phyloP scores from a whole-genome alignment of 2,113 vertebrate genomes.

The Vombatus ursinus region DNA sequence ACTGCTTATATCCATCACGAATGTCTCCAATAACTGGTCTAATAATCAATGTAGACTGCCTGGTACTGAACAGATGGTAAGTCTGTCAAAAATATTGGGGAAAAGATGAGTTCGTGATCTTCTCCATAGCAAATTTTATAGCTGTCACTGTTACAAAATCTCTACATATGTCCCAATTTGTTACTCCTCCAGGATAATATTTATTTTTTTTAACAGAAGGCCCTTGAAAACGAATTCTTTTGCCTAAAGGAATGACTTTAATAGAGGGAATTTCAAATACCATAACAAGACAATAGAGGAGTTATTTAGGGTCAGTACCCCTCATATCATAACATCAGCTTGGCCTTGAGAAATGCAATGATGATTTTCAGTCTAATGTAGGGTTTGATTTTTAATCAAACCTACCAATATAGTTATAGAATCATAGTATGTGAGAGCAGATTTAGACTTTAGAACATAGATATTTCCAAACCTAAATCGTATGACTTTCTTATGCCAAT shows the following conservation, averaged over 20 bases:
- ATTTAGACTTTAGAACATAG: not conserved
- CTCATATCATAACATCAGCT: not conserved
- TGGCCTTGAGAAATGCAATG: not conserved
- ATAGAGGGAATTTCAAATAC: not conserved
- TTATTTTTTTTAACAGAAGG: not conserved
- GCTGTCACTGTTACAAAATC: not conserved
- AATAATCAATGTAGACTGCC: not conserved
- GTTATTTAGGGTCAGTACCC: not conserved
- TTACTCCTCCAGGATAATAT: not conserved
- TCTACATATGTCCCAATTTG: not conserved
- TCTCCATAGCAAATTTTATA: not conserved
- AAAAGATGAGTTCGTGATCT: not conserved
- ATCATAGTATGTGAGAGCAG: not conserved
- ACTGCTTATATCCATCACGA: not conserved
- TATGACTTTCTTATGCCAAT: not conserved
- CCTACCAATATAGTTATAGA: not conserved
- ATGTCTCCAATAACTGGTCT: not conserved
- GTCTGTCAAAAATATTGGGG: not conserved
- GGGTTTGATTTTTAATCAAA: not conserved
- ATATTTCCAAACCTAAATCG: not conserved
- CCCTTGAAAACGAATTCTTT: not conserved
- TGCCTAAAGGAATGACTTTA: not conserved
- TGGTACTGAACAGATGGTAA: not conserved
- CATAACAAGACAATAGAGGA: not conserved
- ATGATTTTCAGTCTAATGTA: not conserved